These are phyloP conservation scores for Orthonevra nobilis DNA, from an alignment of 2,888 invertebrate genomes.

Conservation along the genomic window DNA sequence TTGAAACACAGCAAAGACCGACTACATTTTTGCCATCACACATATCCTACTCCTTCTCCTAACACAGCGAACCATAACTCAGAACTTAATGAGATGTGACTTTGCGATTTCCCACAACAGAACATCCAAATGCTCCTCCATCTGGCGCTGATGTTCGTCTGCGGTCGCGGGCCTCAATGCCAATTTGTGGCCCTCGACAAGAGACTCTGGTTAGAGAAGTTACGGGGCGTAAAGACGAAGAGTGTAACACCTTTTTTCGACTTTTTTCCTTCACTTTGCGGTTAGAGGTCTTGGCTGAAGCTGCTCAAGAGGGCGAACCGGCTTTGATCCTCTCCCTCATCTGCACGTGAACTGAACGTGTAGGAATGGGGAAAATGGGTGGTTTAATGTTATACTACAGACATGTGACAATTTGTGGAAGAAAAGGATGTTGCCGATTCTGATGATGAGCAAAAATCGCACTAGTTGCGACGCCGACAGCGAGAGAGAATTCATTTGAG, in stretches of 20 bases:
- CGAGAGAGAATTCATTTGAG: background rate
- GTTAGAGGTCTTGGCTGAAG: conserved; percentile 5
- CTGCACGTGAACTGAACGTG: background rate
- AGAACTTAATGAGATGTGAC: conserved; percentile 63
- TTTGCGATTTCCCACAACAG: conserved; percentile 43
- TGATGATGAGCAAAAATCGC: conserved; percentile 6
- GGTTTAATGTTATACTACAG: conserved; percentile 21
- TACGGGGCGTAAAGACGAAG: background rate
- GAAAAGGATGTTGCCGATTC: conserved; percentile 34
- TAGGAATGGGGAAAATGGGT: conserved; percentile 9
- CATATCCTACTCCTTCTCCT: background rate
- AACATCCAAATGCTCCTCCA: conserved; percentile 20
- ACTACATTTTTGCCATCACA: conserved; percentile 2
- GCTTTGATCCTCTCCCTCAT: conserved; percentile 37
- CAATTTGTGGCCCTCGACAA: conserved; percentile 46
- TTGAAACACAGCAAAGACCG: too few relatives aligned
- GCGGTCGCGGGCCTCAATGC: conserved; percentile 20
- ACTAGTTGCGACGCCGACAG: background rate
- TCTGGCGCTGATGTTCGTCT: conserved; percentile 15
- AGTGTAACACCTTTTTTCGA: too few relatives aligned
- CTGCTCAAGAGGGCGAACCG: conserved; percentile 12
- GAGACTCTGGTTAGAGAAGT: background rate
- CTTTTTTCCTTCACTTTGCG: conserved; percentile 13
- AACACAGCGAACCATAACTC: conserved; percentile 34
- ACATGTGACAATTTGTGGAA: conserved; percentile 33